Percentiles rank a stretch among this genome's conserved stretches.
Conservation (phyloP, 2,888 invertebrate species). For the Melikaiella ostensackeni region DNA sequence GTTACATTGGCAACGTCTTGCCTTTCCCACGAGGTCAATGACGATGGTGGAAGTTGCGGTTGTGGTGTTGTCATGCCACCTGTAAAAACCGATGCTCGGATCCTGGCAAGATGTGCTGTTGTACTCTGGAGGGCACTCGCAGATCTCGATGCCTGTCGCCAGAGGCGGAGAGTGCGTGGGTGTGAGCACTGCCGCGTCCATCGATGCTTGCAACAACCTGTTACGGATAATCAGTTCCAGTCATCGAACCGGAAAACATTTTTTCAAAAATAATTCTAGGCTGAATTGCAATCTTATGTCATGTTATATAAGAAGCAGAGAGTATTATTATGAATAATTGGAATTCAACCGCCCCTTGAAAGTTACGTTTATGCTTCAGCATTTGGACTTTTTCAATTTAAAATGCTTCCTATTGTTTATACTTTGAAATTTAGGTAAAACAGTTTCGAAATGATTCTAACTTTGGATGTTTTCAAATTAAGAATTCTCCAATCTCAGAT, state of each 20-base stretch:
- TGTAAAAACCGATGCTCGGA: conserved; percentile 89
- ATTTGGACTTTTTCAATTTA: too few relatives aligned
- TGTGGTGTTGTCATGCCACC: conserved; percentile 83
- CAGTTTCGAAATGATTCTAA: too few relatives aligned
- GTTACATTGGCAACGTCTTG: conserved; percentile 89
- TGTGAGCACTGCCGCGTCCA: conserved; percentile 89
- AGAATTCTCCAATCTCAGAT: too few relatives aligned
- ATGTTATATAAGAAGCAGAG: neutral
- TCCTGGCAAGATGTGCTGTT: conserved; percentile 94
- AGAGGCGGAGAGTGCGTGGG: conserved; percentile 83
- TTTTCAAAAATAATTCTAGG: neutral
- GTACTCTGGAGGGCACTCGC: conserved; percentile 90
- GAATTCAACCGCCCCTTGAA: neutral
- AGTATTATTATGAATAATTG: conserved; percentile 3
- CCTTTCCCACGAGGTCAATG: conserved; percentile 88
- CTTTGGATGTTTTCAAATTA: too few relatives aligned
- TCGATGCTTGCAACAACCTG: conserved; percentile 86
- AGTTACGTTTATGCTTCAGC: too few relatives aligned
- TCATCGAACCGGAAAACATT: conserved; percentile 33
- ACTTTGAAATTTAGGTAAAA: too few relatives aligned
- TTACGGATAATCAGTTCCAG: conserved; percentile 37
- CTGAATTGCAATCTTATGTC: neutral
- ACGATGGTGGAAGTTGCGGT: conserved; percentile 83
- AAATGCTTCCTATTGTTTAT: too few relatives aligned
- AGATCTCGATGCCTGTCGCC: conserved; percentile 91